These are phyloP conservation scores for Stomatorhinus ivindoensis DNA, from an alignment of 2,113 vertebrate species.

Conservation along the genomic window DNA sequence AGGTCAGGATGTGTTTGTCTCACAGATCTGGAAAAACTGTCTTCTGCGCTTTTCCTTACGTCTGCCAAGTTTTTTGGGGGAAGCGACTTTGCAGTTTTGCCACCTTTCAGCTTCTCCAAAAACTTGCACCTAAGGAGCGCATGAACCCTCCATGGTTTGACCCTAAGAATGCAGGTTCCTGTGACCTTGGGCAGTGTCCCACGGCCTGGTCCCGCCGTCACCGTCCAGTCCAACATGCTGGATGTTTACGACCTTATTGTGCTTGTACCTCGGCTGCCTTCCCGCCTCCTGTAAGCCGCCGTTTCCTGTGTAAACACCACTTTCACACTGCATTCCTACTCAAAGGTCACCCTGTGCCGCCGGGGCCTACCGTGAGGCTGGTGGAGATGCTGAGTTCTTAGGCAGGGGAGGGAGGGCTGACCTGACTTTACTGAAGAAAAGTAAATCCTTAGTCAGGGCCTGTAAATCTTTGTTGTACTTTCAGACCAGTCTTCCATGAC, in stretches of 20 bases:
- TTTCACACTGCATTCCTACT: background rate
- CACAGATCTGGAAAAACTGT: background rate
- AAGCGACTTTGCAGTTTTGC: background rate
- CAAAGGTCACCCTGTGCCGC: background rate
- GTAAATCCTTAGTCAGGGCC: background rate
- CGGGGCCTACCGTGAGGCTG: background rate
- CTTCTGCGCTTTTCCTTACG: background rate
- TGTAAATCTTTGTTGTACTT: background rate
- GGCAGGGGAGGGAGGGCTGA: background rate
- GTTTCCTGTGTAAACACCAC: background rate
- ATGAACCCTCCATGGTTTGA: background rate
- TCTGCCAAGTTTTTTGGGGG: background rate
- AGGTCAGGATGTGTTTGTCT: background rate
- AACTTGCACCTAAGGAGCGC: background rate
- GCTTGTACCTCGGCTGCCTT: background rate
- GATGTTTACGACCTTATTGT: background rate
- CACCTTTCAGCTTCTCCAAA: background rate
- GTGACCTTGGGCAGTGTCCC: background rate
- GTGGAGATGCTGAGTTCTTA: background rate
- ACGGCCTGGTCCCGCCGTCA: background rate
- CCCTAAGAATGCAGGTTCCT: background rate
- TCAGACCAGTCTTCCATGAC: background rate
- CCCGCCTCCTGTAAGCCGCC: background rate
- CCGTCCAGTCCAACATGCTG: background rate
- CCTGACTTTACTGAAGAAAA: background rate